phyloP scores from a whole-genome alignment of 2,797 vertebrate genomes.

The Leptatherina wallacei region DNA sequence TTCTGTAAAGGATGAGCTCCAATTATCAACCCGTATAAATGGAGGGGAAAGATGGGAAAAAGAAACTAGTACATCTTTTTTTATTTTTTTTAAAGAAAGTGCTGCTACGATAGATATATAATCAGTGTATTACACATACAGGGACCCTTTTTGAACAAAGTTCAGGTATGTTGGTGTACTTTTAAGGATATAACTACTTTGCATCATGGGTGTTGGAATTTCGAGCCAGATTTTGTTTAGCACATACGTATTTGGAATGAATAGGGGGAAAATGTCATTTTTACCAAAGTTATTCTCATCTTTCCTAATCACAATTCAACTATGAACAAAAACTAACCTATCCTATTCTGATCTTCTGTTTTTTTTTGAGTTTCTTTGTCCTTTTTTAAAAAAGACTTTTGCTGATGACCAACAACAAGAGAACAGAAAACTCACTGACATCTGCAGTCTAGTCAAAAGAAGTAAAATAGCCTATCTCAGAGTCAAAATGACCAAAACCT shows the following conservation, averaged over 20 bases:
- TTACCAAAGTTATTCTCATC: too few species aligned
- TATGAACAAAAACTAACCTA: background rate
- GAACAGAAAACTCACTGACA: background rate
- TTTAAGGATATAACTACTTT: background rate
- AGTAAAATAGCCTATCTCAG: too few species aligned
- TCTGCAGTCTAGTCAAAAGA: background rate
- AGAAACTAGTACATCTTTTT: constrained; percentile 24
- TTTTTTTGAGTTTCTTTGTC: too few species aligned
- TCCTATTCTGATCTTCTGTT: background rate
- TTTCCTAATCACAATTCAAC: too few species aligned
- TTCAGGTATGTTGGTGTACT: background rate
- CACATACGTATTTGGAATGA: too few species aligned
- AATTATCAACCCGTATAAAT: constrained; percentile 59
- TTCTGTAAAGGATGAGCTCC: constrained; percentile 53
- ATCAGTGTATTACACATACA: constrained; percentile 1
- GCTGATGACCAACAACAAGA: background rate
- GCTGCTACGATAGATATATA: constrained; percentile 40
- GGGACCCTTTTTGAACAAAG: background rate
- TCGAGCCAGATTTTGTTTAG: background rate
- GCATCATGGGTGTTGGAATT: too few species aligned
- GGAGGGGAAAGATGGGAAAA: constrained; percentile 34
- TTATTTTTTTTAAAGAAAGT: too few species aligned
- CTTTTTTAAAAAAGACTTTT: too few species aligned
- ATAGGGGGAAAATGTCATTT: too few species aligned
- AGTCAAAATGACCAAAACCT: too few species aligned